Percentiles rank a stretch among this genome's conserved stretches.
These are phyloP conservation scores for Pygoscelis adeliae DNA, from an alignment of 2,113 vertebrate species.

Conservation along the genomic window DNA sequence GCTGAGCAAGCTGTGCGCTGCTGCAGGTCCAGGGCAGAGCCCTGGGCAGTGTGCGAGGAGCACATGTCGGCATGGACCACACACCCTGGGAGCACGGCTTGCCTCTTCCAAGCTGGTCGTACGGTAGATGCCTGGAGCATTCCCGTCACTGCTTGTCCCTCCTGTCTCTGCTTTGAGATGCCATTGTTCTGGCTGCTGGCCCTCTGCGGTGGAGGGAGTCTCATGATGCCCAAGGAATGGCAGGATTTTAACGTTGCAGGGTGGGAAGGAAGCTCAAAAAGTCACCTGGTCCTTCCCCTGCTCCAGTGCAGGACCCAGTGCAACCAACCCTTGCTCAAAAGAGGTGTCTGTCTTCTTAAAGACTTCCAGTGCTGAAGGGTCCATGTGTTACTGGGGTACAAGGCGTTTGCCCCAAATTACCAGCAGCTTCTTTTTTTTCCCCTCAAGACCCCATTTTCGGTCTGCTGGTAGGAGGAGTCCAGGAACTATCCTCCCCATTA, in stretches of 20 bases:
- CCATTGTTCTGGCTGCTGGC: background rate
- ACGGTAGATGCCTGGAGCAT: background rate
- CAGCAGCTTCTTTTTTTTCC: background rate
- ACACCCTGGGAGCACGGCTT: background rate
- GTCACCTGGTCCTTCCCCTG: background rate
- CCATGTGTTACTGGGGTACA: background rate
- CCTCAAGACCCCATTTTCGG: background rate
- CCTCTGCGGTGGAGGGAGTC: background rate
- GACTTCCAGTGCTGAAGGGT: background rate
- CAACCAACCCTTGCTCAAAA: background rate
- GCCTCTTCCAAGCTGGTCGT: background rate
- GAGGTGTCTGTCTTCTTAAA: background rate
- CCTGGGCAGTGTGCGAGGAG: accelerated
- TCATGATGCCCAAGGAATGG: background rate
- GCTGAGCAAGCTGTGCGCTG: background rate
- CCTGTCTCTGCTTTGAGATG: background rate
- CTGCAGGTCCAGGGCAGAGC: background rate
- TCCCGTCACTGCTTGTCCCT: background rate
- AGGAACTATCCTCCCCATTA: background rate
- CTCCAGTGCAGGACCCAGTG: background rate
- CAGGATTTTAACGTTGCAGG: background rate
- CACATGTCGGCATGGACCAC: accelerated
- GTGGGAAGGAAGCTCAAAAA: background rate
- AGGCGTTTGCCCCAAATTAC: background rate
- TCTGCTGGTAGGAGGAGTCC: background rate